Evolutionary conservation across 2,113 vertebrate species (phyloP), one percentile per base, ranked within the genome.

Genomic region (Passer montanus): DNA sequence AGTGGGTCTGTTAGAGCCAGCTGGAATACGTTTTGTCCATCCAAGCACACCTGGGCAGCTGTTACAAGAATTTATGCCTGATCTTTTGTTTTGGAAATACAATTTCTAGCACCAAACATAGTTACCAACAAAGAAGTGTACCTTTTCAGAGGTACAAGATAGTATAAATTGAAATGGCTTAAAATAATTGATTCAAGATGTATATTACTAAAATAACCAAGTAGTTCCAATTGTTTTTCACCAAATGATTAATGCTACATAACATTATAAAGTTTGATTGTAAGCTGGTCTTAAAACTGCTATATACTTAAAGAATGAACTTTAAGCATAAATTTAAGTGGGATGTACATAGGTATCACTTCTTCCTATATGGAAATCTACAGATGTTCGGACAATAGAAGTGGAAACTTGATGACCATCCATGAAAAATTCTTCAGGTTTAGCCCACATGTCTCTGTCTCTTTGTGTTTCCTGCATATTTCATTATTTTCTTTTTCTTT

Each of bases 1-100:
- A 13, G 10, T 46, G 13, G 13, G 33, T 73, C 20, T 7, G 11
- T 39, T 43, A 66, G 9, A 56, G 41, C 1, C 9, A 31, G 6
- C 0, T 74, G 46, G 20, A 91, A 70, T 1, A 7, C 4, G 2
- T 11, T 1, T 1, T 43, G 41, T 64, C 59, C 3, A 7, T 43
- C 12, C 52, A 70, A n/a, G 3, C 21, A 35, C 15, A 67, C 19
- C 18, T 41, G 27, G 26, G 6, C 6, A 68, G 23, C 13, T 63
- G 11, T 13, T 47, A 19, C 13, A 69, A 53, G 17, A 89, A 73
- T 69, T 83, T 37, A 53, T 35, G 20, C 4, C 41, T 24, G 4
- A 9, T 18, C 0, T 55, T 46, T 78, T 69, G 63, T 2, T 7
- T 68, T 50, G 59, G 30, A 18, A 86, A 23, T n/a, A 13, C 2